These are phyloP conservation scores for Caenorhabditis japonica DNA, from an alignment of 2,888 invertebrate species.

Conservation along the genomic window DNA sequence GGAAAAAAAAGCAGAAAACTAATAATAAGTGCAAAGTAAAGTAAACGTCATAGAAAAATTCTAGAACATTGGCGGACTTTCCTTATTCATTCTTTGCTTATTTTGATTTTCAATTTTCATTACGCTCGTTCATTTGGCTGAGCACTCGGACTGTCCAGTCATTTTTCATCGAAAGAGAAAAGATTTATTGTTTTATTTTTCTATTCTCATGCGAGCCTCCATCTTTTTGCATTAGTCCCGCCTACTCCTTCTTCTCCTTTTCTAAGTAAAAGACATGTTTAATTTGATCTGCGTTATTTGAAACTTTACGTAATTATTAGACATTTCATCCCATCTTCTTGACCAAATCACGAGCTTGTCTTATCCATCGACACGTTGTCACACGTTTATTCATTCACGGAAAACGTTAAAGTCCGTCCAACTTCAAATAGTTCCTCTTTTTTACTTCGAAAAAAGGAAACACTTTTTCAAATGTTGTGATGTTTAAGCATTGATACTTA, in stretches of 20 bases:
- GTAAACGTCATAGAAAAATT: no score
- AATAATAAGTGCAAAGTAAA: no score
- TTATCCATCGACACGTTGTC: constrained; percentile 3
- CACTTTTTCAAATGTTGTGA: constrained; percentile 19
- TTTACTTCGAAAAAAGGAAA: background rate
- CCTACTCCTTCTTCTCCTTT: background rate
- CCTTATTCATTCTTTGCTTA: no score
- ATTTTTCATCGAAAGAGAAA: no score
- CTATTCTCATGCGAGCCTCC: constrained; percentile 17
- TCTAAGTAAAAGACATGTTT: constrained; percentile 4
- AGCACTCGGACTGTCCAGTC: no score
- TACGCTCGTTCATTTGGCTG: no score
- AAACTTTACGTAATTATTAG: constrained; percentile 48
- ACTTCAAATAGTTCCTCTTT: constrained; percentile 23
- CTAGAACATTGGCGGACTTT: no score
- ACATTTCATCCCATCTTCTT: constrained; percentile 23
- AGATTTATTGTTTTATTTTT: no score
- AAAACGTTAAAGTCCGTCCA: constrained; percentile 1
- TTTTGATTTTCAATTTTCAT: no score
- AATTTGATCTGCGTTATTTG: constrained; percentile 31
- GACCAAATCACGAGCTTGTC: constrained; percentile 11
- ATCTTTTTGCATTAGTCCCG: background rate
- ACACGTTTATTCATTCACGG: constrained; percentile 7
- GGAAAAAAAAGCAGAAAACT: no score
- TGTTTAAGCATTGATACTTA: constrained; percentile 39